Evolutionary conservation across 2,797 vertebrate species (phyloP), one percentile per base, ranked within the genome.

Genomic region (Fringilla coelebs): DNA sequence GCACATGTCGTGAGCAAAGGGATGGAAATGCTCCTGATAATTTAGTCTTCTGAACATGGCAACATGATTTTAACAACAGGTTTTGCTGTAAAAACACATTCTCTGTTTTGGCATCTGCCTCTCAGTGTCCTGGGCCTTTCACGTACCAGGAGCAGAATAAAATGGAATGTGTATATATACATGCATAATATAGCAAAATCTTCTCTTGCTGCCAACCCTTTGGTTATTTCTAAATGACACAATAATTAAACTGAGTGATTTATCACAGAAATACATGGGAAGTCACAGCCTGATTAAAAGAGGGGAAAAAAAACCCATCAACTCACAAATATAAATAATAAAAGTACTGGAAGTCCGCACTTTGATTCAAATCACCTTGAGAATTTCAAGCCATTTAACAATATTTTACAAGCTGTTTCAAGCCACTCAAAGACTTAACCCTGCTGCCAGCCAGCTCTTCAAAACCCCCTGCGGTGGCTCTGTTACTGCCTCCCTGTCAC

Each of bases 381-480:
- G 34, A 73, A 72, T 76, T 85, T 78, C 60, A 92, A 88, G 79
- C 19, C 18, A 0, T 86, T 95, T 73, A 85, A 81, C 68, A 73
- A 25, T 62, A 90, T 75, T 90, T 80, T 70, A 58, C 49, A 62
- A 51, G 48, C 65, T 78, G 46, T 75, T 90, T 85, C 58, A 68
- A 92, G 58, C 36, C 85, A 66, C 11, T 2, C 36, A 70, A 88
- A 89, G 65, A 45, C n/a, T 29, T 31, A 32, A 68, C n/a, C 51
- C 9, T 0, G 1, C 49, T 70, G 60, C 57, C 81, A 89, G 74
- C 65, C 65, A 71, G 73, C n/a, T n/a, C n/a, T n/a, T n/a, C n/a
- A 48, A 75, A 58, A 34, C 9, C 41, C 61, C 62, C 62, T 32
- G 18, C 0, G 0, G 17, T 57, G 7, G 4, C 58, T 81, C 54